Evolutionary conservation across 2,888 invertebrate genomes (phyloP).

Genomic region (Aromia moschata): DNA sequence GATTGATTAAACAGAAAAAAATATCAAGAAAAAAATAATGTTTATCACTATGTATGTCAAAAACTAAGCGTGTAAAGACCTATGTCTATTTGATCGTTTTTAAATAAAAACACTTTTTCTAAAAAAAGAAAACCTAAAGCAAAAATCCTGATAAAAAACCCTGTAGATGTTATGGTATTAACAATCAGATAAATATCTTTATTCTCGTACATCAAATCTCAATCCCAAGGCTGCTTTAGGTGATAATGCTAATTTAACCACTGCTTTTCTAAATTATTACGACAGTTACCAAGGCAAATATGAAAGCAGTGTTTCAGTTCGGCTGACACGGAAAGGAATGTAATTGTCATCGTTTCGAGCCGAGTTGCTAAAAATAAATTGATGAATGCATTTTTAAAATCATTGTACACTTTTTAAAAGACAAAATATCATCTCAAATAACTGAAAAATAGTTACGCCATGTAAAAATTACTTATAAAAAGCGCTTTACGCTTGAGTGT

Average conservation of each 20-base stretch:
- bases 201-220: too few species aligned
- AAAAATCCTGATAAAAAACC: too few species aligned
- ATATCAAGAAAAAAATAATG: too few species aligned
- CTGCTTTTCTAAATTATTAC: not conserved
- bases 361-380: not conserved
- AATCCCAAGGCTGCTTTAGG: too few species aligned
- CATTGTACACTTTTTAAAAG: not conserved
- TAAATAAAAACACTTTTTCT: too few species aligned
- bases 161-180: too few species aligned
- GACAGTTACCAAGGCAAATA: not conserved
- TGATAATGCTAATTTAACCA: not conserved
- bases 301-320: not conserved
- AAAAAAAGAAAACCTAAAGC: too few species aligned
- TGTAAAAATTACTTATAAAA: slow-evolving; percentile 11
- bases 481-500: slow-evolving; percentile 11
- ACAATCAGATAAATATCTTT: too few species aligned
- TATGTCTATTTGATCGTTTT: too few species aligned
- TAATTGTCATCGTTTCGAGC: not conserved
- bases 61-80: too few species aligned
- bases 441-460: slow-evolving; percentile 2
- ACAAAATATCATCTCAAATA: slow-evolving; percentile 2
- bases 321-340: not conserved
- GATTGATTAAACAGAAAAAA: too few species aligned
- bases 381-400: not conserved
- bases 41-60: too few species aligned